Evolutionary conservation across 1,140 invertebrate species (phyloP), one percentile per base, ranked within the genome.

Genomic region (Drosophila kurseongensis): DNA sequence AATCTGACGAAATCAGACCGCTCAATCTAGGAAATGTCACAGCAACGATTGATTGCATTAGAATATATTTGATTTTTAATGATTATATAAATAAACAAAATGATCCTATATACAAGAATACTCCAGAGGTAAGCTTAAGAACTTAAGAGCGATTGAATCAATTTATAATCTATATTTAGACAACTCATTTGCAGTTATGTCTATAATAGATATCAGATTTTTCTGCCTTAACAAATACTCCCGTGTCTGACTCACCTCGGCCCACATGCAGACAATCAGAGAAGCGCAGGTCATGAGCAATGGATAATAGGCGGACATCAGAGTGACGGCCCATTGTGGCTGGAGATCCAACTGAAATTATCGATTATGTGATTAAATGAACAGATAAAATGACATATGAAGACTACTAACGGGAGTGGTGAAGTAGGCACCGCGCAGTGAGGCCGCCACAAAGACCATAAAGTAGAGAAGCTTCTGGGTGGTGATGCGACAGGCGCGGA

Each of bases 211-310:
- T 18, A 18, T 18, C 18, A 1, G 18, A 18, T 18, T 18, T 18
- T 29, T 6, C 3, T 12, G 23, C 2, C 0, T 13, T 3, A 13
- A 47, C 13, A 5, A 44, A 6, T 2, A 1, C 18, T 13, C 12
- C 10, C 7, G 12, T 47, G 10, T 5, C 54, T 1, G 36, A 94
- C 94, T 94, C 92, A 97, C 97, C 95, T 98, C 97, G 48, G 97
- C 97, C 97, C 97, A 98, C 92, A 98, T 97, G 92, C 97, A 98
- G 74, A 98, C 97, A 76, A 98, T 96, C 16, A 98, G 94, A 0
- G 97, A 98, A 4, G 97, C 96, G 56, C 97, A 97, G 32, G 97
- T 97, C 92, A 98, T 94, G 13, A 98, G 93, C 29, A 98, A 93
- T 4, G 97, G 97, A 93, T 98, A 98, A 92, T 98, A 98, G 0